Evolutionary conservation across 2,888 invertebrate species (phyloP).

Genomic region (Lithodes maja): DNA sequence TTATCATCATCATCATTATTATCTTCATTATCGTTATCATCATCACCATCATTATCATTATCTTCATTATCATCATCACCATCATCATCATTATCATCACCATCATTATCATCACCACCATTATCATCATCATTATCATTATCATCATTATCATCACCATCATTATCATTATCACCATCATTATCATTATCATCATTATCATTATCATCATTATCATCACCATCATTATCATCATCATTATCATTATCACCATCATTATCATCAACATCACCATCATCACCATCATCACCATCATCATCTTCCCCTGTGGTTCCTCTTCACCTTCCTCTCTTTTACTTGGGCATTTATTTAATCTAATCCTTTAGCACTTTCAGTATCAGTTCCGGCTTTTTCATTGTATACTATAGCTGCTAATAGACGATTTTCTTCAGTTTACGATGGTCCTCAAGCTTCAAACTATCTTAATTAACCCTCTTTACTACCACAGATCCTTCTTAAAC

Average conservation of each 20-base stretch:
- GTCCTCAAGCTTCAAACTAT: no score
- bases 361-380: no score
- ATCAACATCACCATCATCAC: not conserved
- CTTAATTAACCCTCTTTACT: no score
- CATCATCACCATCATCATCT: not conserved
- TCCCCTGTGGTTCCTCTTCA: not conserved
- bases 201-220: constrained; percentile 13
- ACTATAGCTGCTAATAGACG: no score
- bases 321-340: not conserved
- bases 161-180: constrained; percentile 5
- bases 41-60: not conserved
- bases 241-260: not conserved
- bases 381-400: no score
- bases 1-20: not conserved
- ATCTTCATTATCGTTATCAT: not conserved
- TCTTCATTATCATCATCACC: constrained; percentile 10
- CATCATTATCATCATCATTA: constrained; percentile 14
- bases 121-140: constrained; percentile 12
- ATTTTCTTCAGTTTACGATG: no score
- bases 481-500: no score
- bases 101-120: constrained; percentile 23
- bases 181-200: not conserved
- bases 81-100: not conserved
- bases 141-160: not conserved
- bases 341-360: no score